phyloP scores from a whole-genome alignment of 2,888 invertebrate genomes.

The Meloe dianella region DNA sequence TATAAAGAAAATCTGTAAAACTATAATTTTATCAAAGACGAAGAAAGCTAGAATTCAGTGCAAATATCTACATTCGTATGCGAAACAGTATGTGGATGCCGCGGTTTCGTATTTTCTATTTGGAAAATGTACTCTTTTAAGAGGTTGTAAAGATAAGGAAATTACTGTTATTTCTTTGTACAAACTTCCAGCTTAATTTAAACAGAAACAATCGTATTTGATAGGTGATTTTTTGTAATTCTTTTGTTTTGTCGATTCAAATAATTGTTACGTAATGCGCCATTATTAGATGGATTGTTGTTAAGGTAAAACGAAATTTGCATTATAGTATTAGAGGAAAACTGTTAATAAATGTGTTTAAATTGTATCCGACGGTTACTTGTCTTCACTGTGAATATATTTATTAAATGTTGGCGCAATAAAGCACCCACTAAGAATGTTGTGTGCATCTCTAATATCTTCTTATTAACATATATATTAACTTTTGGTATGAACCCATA shows the following conservation, averaged over 20 bases:
- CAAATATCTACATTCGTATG: constrained; percentile 48
- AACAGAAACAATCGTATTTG: constrained; percentile 18
- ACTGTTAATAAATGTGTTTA: constrained; percentile 37
- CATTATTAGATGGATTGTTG: neutral
- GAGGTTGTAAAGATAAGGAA: constrained; percentile 32
- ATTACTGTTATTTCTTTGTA: constrained; percentile 32
- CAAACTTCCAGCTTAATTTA: constrained; percentile 21
- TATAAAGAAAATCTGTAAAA: constrained; percentile 46
- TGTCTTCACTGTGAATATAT: constrained; percentile 32
- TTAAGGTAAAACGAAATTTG: constrained; percentile 30
- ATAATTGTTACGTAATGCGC: no score
- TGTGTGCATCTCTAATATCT: constrained; percentile 50
- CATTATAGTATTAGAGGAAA: constrained; percentile 38
- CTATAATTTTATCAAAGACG: constrained; percentile 46
- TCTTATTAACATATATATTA: constrained; percentile 59
- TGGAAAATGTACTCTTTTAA: constrained; percentile 30
- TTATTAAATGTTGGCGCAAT: constrained; percentile 51
- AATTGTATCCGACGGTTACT: constrained; percentile 29
- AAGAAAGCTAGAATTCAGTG: constrained; percentile 30
- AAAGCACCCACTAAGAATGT: constrained; percentile 51
- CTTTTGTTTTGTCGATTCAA: neutral
- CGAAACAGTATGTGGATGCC: constrained; percentile 37
- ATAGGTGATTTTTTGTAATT: constrained; percentile 22
- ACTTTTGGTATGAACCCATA: constrained; percentile 45
- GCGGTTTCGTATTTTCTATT: constrained; percentile 18